A percentile compares a stretch with the other conserved stretches of the same genome.
Conservation (phyloP, 2,797 vertebrate genomes). For the Amblyraja radiata region DNA sequence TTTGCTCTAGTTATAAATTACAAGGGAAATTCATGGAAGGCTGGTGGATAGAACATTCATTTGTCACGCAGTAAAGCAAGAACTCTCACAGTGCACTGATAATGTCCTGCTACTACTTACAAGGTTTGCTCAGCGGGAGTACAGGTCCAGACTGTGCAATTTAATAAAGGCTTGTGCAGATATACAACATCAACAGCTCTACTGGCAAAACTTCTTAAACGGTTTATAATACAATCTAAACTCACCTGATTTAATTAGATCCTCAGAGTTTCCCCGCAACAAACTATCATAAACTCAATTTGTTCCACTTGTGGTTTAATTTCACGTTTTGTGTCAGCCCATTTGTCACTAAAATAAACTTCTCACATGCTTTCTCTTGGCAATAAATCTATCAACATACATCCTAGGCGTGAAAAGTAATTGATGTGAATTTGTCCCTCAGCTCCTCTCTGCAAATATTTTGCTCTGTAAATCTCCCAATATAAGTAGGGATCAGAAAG, state of each 20-base stretch:
- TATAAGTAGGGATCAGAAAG: background rate
- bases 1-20: background rate
- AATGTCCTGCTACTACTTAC: background rate
- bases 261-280: background rate
- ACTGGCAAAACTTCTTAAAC: background rate
- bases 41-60: background rate
- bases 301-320: conserved; percentile 10
- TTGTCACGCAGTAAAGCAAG: background rate
- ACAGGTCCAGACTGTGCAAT: too few relatives aligned
- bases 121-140: too few relatives aligned
- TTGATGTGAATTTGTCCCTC: background rate
- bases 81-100: background rate
- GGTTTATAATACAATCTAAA: background rate
- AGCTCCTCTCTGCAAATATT: background rate
- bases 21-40: background rate
- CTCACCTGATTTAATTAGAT: background rate
- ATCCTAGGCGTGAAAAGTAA: background rate
- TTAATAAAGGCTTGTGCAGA: background rate
- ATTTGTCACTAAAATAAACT: conserved; percentile 8
- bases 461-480: conserved; percentile 19
- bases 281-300: background rate
- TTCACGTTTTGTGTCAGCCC: background rate
- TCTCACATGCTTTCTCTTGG: background rate
- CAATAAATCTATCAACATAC: too few relatives aligned
- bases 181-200: background rate